Base-by-base conservation (phyloP, 2,888 invertebrate species). In the Xestobium rufovillosum region DNA sequence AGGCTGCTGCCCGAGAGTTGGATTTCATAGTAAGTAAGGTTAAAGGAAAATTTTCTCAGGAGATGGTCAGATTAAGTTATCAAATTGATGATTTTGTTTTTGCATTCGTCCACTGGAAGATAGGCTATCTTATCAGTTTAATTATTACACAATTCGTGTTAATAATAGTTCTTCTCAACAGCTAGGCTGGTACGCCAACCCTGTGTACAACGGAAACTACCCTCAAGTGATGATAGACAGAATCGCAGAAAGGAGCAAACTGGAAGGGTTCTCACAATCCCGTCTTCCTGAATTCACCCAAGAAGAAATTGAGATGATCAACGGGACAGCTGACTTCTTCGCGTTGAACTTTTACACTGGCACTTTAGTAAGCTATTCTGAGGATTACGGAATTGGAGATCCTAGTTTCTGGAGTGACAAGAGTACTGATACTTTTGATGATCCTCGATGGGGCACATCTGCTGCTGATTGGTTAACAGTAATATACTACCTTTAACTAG, bases 281-380 rank as follows among this genome's bases (percentile, higher is more conserved):
- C 70, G 80, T 4, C 63, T 83, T 2, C 81, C 81, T 0, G 52
- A 53, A 34, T 78, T 81, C 51, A 75, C 73, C 1, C 10, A 50
- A 0, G 66, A 73, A 10, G 80, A 83, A 65, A 65, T 80, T 3
- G 54, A 64, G 4, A 62, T 66, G 34, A 72, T 84, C 13, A 61
- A 59, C 14, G 76, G 71, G 0, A 75, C 81, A 0, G 68, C 70
- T 0, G 85, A 88, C 54, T 83, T 81, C 61, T 67, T 86, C 34
- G 85, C 83, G 1, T 56, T 86, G 11, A 86, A 86, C 55, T 75
- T 80, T 39, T 88, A 88, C 81, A 2, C 70, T 74, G 0, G 67
- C n/a, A n/a, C 66, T 44, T 48, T 75, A 48, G 68, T 62, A 2
- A 60, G 61, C 1, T 51, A 35, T 3, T 23, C 17, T 9, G 26